Conservation (phyloP, 2,888 invertebrate species). For the Nymphalis c-album region DNA sequence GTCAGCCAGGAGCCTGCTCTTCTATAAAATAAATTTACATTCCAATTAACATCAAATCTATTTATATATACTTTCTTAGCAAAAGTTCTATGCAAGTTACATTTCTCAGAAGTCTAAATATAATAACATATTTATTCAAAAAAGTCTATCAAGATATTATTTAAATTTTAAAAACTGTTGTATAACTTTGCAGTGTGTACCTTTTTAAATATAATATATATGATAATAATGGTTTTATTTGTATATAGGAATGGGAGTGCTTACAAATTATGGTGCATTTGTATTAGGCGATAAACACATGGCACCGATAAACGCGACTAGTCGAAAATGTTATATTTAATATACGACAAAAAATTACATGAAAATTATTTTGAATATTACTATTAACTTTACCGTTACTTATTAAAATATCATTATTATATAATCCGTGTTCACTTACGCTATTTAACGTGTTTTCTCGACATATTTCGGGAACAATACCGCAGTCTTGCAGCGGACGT, state of each 20-base stretch:
- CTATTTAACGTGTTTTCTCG: too few relatives aligned
- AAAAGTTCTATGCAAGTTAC: constrained; percentile 27
- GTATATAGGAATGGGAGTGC: constrained; percentile 68
- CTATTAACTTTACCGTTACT: too few relatives aligned
- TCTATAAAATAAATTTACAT: constrained; percentile 30
- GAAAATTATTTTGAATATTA: too few relatives aligned
- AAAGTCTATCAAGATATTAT: constrained; percentile 17
- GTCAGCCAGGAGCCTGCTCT: neutral
- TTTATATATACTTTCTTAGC: constrained; percentile 15
- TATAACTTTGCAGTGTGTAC: constrained; percentile 21
- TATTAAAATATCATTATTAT: too few relatives aligned
- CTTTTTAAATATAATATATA: constrained; percentile 12
- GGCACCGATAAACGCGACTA: constrained; percentile 2
- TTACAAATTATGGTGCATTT: constrained; percentile 66
- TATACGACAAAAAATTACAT: too few relatives aligned
- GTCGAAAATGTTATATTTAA: too few relatives aligned
- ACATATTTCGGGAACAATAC: too few relatives aligned
- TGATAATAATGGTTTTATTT: constrained; percentile 48
- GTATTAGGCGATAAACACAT: constrained; percentile 45
- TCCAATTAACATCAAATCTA: constrained; percentile 24
- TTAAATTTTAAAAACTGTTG: neutral
- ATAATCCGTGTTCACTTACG: too few relatives aligned
- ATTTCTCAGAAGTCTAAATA: constrained; percentile 24
- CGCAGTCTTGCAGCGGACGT: too few relatives aligned
- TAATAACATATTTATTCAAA: neutral